These are phyloP conservation scores for Pinna nobilis DNA, from an alignment of 1,140 invertebrate species.

Conservation along the genomic window DNA sequence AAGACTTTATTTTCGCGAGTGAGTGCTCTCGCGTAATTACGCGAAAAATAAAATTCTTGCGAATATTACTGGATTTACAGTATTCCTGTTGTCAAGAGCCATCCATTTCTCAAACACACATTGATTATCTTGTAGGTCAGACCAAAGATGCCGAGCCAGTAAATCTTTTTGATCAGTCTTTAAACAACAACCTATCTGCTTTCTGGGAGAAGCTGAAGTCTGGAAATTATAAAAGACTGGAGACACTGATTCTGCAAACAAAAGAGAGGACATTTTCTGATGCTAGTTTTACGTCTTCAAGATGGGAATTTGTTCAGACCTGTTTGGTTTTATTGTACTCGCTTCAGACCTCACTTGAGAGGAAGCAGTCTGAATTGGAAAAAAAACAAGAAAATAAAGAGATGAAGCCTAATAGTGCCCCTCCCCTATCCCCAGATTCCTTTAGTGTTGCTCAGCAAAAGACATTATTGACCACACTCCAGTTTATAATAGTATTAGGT, in stretches of 20 bases:
- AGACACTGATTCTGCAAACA: not conserved
- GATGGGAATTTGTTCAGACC: not conserved
- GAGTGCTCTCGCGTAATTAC: too few relatives aligned
- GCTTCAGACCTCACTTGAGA: not conserved
- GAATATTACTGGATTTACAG: too few relatives aligned
- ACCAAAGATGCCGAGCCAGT: too few relatives aligned
- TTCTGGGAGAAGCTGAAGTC: slow-evolving; percentile 3
- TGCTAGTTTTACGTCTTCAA: not conserved
- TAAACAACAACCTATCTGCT: not conserved
- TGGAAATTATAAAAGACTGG: not conserved
- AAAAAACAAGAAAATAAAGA: slow-evolving; percentile 3
- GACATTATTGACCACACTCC: slow-evolving; percentile 72
- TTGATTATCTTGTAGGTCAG: too few relatives aligned
- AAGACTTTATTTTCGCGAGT: too few relatives aligned
- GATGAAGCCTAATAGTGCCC: slow-evolving; percentile 43
- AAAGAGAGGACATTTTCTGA: not conserved
- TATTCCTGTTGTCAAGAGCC: too few relatives aligned
- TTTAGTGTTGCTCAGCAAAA: slow-evolving; percentile 73
- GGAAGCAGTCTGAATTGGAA: not conserved
- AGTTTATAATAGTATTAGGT: slow-evolving; percentile 80
- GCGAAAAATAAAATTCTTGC: too few relatives aligned
- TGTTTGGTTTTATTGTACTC: slow-evolving; percentile 6
- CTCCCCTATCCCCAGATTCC: slow-evolving; percentile 42
- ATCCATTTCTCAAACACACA: too few relatives aligned
- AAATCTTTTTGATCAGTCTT: not conserved